Evolutionary conservation across 2,888 invertebrate species (phyloP).

Genomic region (Diploptera punctata): DNA sequence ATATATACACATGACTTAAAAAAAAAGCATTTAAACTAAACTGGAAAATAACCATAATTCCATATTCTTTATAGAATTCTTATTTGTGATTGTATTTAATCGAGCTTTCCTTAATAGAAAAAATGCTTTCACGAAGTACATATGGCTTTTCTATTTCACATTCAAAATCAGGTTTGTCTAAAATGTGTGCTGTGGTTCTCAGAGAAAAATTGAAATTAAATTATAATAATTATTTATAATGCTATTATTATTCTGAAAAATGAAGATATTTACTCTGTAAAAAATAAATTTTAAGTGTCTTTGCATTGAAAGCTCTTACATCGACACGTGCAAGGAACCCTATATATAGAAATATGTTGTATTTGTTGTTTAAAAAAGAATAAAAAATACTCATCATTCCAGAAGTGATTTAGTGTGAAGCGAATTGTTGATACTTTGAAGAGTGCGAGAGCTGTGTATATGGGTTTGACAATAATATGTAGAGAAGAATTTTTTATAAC

Average conservation of each 20-base stretch:
- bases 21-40: conserved; percentile 25
- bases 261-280: conserved; percentile 21
- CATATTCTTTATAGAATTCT: conserved; percentile 9
- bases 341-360: conserved; percentile 22
- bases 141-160: conserved; percentile 9
- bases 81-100: background rate
- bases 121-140: conserved; percentile 32
- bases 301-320: conserved; percentile 33
- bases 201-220: conserved; percentile 30
- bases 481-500: conserved; percentile 40
- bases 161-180: conserved; percentile 27
- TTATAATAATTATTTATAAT: conserved; percentile 32
- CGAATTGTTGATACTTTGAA: conserved; percentile 37
- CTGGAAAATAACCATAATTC: conserved; percentile 14
- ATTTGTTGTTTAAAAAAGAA: conserved; percentile 26
- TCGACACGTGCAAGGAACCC: conserved; percentile 25
- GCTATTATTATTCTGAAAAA: conserved; percentile 25
- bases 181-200: conserved; percentile 40
- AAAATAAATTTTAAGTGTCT: conserved; percentile 37
- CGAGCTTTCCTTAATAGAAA: conserved; percentile 26
- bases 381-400: conserved; percentile 39
- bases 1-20: background rate
- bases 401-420: conserved; percentile 7
- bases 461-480: conserved; percentile 42
- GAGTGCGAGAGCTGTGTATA: conserved; percentile 39